Evolutionary conservation across 2,797 vertebrate species (phyloP).

Genomic region (Dermochelys coriacea): DNA sequence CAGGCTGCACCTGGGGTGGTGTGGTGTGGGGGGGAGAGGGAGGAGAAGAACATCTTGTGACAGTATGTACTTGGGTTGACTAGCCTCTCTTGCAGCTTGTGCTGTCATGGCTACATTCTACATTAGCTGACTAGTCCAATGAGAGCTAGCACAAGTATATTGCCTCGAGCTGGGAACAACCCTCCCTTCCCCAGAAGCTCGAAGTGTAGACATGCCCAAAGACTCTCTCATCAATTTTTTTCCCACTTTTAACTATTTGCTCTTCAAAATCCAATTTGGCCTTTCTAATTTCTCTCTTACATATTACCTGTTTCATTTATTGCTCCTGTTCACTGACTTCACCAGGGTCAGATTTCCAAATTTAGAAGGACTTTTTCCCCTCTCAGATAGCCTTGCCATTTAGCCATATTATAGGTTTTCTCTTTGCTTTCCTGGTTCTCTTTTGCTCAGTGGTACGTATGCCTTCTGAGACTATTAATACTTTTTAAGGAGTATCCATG

Average conservation of each 20-base stretch:
- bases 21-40: too few relatives aligned
- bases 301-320: background rate
- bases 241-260: background rate
- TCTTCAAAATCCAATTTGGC: slow-evolving; percentile 25
- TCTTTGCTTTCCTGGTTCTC: background rate
- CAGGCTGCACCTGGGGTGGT: too few relatives aligned
- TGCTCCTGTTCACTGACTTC: background rate
- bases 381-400: background rate
- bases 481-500: background rate
- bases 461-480: background rate
- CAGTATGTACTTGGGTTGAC: background rate
- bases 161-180: background rate
- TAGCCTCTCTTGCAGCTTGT: background rate
- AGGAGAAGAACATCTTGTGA: too few relatives aligned
- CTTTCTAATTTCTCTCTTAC: slow-evolving; percentile 6
- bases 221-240: background rate
- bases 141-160: background rate
- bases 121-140: background rate
- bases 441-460: background rate
- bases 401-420: background rate
- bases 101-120: background rate
- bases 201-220: background rate
- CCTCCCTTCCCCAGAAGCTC: background rate
- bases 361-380: background rate
- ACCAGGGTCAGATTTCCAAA: background rate